phyloP scores from a whole-genome alignment of 2,797 vertebrate species.

The Sciurus vulgaris region DNA sequence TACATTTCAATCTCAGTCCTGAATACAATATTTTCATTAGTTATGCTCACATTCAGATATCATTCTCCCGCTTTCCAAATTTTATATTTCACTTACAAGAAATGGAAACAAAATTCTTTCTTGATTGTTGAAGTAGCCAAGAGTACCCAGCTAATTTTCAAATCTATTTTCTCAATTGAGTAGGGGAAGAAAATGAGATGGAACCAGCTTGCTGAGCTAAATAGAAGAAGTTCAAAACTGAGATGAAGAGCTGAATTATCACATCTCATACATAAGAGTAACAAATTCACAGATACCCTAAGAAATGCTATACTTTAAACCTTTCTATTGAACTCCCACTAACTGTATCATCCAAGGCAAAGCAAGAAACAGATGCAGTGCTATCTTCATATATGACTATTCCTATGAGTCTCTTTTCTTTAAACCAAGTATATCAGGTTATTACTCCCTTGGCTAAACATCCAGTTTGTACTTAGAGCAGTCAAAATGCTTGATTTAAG shows the following conservation, averaged over 20 bases:
- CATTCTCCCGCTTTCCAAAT: constrained; percentile 56
- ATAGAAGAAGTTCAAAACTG: constrained; percentile 56
- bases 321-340: not conserved
- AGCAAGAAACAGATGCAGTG: not conserved
- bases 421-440: not conserved
- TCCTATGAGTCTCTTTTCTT: not conserved
- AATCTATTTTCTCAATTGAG: constrained; percentile 72
- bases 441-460: constrained; percentile 31
- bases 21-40: constrained; percentile 70
- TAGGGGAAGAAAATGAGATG: constrained; percentile 29
- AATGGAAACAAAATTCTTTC: constrained; percentile 66
- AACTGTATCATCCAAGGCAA: not conserved
- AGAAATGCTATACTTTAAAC: not conserved
- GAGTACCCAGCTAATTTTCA: constrained; percentile 63
- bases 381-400: not conserved
- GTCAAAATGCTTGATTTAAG: constrained; percentile 47
- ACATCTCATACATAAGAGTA: constrained; percentile 31
- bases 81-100: constrained; percentile 55
- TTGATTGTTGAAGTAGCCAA: constrained; percentile 65
- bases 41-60: constrained; percentile 46
- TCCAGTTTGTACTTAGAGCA: not conserved
- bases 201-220: constrained; percentile 55
- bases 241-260: constrained; percentile 59
- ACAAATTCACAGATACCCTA: not conserved
- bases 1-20: constrained; percentile 17